A percentile compares a stretch with the other conserved stretches of the same genome.
phyloP scores from a whole-genome alignment of 2,797 vertebrate species.

The Halcyon chelicuti region DNA sequence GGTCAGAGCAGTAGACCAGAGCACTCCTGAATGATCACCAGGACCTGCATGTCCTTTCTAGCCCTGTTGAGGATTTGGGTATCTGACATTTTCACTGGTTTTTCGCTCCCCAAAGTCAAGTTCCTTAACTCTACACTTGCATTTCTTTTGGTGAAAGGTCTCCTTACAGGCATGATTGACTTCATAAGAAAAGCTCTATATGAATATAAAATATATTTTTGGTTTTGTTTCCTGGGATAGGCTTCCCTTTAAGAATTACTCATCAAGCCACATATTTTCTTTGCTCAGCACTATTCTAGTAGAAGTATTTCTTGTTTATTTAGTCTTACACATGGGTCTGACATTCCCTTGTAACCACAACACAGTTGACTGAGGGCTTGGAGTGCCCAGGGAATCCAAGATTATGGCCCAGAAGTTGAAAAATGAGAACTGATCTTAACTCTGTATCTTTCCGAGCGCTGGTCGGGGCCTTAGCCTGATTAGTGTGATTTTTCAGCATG shows the following conservation, averaged over 20 bases:
- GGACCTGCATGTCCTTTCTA: neutral
- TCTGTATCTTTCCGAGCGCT: neutral
- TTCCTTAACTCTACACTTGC: neutral
- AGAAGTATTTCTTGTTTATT: slow-evolving; percentile 54
- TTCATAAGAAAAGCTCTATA: neutral
- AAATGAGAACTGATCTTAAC: neutral
- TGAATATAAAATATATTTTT: neutral
- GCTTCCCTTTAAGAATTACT: slow-evolving; percentile 14
- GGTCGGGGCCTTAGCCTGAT: neutral
- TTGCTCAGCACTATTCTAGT: slow-evolving; percentile 22
- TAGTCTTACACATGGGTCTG: neutral
- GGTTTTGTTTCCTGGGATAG: neutral
- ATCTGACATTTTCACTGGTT: neutral
- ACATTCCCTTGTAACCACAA: slow-evolving; percentile 8
- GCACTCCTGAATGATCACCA: neutral
- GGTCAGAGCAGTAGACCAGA: neutral
- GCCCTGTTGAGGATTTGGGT: neutral
- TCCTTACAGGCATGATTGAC: neutral
- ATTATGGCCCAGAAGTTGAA: neutral
- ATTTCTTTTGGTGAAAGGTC: neutral
- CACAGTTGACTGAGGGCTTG: neutral
- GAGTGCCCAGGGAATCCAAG: neutral
- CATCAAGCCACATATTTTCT: neutral
- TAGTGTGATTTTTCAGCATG: neutral
- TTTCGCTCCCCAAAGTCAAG: neutral